Evolutionary conservation across 1,140 invertebrate species (phyloP).

Genomic region (Leptopilina clavipes): DNA sequence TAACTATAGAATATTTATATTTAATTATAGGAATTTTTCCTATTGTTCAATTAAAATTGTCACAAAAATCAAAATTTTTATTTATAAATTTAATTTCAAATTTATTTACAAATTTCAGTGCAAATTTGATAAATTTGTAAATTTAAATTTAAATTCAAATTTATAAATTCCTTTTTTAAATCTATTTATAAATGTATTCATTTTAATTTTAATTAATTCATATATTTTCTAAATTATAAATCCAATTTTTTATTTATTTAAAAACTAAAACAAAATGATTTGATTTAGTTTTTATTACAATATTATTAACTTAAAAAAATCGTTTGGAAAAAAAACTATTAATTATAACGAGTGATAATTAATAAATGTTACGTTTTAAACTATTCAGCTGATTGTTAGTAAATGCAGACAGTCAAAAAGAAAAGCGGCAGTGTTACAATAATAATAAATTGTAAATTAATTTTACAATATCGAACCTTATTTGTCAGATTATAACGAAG

Average conservation of each 20-base stretch:
- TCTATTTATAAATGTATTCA: no score
- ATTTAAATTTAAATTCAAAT: no score
- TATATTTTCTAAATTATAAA: no score
- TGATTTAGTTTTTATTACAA: not conserved
- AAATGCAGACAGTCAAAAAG: constrained; percentile 24
- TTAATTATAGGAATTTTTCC: no score
- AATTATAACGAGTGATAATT: not conserved
- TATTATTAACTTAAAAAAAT: not conserved
- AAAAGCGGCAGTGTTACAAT: constrained; percentile 12
- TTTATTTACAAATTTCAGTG: no score
- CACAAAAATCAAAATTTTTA: no score
- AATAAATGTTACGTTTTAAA: not conserved
- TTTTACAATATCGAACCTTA: constrained; percentile 6
- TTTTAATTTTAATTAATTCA: no score
- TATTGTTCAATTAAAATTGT: no score
- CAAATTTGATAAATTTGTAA: no score
- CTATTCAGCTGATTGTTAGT: constrained; percentile 17
- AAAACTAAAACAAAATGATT: not conserved
- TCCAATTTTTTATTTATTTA: not conserved
- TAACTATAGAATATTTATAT: no score
- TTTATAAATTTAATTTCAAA: no score
- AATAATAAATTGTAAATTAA: constrained; percentile 7
- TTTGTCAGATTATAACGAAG: not conserved
- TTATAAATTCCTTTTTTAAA: no score
- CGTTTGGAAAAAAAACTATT: not conserved